Percentiles rank a stretch among this genome's conserved stretches.
Evolutionary conservation across 2,797 vertebrate species (phyloP).

Genomic region (Rousettus madagascariensis): DNA sequence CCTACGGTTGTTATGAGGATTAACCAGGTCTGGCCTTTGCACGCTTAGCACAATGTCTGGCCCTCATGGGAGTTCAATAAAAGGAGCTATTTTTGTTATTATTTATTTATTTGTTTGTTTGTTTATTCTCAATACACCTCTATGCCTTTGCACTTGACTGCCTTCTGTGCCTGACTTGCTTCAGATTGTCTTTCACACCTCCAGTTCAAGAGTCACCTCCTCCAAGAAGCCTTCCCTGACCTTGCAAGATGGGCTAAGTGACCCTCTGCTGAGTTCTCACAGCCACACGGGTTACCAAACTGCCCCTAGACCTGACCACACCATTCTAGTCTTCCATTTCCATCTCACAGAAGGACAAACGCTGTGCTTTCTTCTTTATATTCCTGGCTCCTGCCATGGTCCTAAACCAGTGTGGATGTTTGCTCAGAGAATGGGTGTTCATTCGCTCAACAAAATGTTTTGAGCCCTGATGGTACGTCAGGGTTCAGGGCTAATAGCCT

Average conservation of each 20-base stretch:
- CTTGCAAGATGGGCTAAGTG: background rate
- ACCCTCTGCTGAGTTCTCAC: background rate
- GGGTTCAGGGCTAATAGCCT: background rate
- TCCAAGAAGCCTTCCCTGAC: background rate
- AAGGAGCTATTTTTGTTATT: background rate
- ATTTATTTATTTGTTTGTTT: background rate
- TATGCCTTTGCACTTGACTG: background rate
- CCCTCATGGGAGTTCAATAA: background rate
- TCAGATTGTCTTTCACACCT: background rate
- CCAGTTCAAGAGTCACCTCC: background rate
- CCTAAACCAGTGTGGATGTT: rapidly evolving
- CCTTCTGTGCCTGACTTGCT: background rate
- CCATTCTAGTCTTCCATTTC: background rate
- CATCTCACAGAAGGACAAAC: background rate
- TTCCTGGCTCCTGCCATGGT: background rate
- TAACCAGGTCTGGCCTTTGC: background rate
- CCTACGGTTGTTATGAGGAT: background rate
- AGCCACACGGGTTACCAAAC: background rate
- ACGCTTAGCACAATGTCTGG: background rate
- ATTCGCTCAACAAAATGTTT: background rate
- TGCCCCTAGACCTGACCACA: too few relatives aligned
- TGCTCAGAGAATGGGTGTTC: background rate
- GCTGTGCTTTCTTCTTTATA: background rate
- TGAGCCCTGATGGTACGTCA: background rate
- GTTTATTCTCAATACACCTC: background rate